Evolutionary conservation across 2,113 vertebrate species (phyloP), one percentile per base, ranked within the genome.

Genomic region (Labeo rohita): DNA sequence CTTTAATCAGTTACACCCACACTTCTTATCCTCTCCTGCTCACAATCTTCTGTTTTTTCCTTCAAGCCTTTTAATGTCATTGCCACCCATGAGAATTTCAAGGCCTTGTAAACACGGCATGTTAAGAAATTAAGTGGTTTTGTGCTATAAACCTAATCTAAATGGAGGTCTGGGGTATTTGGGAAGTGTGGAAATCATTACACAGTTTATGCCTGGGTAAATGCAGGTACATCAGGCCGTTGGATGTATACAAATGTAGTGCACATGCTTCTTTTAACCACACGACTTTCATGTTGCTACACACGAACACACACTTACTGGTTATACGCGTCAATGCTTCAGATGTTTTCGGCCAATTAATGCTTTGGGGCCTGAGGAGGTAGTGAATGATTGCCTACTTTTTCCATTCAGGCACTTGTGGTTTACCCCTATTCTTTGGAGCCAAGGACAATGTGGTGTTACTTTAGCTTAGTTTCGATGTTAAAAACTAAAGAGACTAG

Each of bases 341-440:
- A 87, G 65, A 43, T 89, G 87, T 91, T 89, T 83, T 85, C 87
- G 87, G 91, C 90, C 89, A 90, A 90, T 92, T 90, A 90, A 90
- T 90, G 91, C 87, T 21, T 65, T 88, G 89, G 86, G 89, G 93
- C 93, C 92, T 80, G 90, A 89, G 92, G 91, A 92, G 89, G 85
- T 89, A 87, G 93, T 93, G 92, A 94, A 94, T 95, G 91, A 94
- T 94, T 95, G 92, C 91, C 93, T 89, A 89, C 90, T 90, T 94
- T 92, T 90, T 92, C 93, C 90, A 92, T 93, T 91, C 80, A 54
- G 89, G 89, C 89, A 88, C 89, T 90, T 90, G 90, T 59, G 79
- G 91, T 90, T 90, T 83, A 87, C 84, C 66, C 75, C 28, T 80
- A 90, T 89, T 86, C 80, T 80, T 73, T 63, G 7, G 21, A 50